phyloP scores from a whole-genome alignment of 2,113 vertebrate species.

The Mesembrinibis cayennensis region DNA sequence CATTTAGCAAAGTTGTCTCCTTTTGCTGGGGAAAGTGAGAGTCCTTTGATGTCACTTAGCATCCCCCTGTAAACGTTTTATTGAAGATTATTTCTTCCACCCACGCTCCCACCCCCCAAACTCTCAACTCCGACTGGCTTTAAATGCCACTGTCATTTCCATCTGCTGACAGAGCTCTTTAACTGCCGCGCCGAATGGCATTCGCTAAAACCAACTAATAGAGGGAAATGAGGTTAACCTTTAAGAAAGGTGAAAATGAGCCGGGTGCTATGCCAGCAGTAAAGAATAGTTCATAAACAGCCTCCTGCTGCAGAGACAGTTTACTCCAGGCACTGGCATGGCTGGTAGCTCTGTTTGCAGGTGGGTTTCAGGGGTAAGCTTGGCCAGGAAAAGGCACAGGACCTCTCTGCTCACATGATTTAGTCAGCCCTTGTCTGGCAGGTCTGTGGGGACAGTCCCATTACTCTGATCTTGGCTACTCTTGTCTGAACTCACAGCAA shows the following conservation, averaged over 20 bases:
- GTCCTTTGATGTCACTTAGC: neutral
- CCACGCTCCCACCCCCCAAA: neutral
- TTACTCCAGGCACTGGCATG: neutral
- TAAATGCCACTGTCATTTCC: conserved; percentile 64
- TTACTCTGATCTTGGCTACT: neutral
- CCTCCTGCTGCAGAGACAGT: neutral
- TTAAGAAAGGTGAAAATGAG: conserved; percentile 62
- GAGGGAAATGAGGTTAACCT: conserved; percentile 70
- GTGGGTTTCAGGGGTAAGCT: neutral
- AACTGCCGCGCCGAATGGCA: neutral
- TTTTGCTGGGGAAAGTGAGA: neutral
- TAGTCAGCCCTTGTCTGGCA: neutral
- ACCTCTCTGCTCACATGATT: fast-evolving
- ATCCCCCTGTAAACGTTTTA: neutral
- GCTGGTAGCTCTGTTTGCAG: neutral
- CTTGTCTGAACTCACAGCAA: neutral
- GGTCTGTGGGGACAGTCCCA: neutral
- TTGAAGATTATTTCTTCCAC: conserved; percentile 54
- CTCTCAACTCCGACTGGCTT: neutral
- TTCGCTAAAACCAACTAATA: conserved; percentile 69
- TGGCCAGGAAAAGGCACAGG: neutral
- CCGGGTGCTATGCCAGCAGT: conserved; percentile 29
- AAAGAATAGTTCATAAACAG: conserved; percentile 62
- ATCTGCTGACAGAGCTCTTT: conserved; percentile 56
- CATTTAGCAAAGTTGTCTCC: neutral